Percentiles rank a stretch among this genome's conserved stretches.
These are phyloP conservation scores for Tetanocera ferruginea DNA, from an alignment of 2,888 invertebrate genomes.

Conservation along the genomic window DNA sequence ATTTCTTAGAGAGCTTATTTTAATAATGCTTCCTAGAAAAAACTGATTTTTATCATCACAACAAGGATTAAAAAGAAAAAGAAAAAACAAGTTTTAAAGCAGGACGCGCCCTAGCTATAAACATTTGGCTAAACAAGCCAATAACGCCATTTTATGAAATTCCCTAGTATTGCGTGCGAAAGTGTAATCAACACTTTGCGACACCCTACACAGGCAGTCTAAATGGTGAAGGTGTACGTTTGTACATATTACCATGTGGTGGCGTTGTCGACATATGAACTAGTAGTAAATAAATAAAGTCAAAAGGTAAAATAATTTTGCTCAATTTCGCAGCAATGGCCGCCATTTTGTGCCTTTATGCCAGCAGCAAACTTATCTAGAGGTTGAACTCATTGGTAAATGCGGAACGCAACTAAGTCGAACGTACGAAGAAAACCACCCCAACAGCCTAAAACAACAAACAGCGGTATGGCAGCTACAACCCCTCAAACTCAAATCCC, in stretches of 20 bases:
- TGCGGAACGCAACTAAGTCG: neutral
- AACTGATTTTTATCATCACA: no score
- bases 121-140: neutral
- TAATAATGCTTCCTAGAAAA: no score
- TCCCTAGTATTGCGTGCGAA: conserved; percentile 13
- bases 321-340: conserved; percentile 12
- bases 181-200: neutral
- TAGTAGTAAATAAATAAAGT: neutral
- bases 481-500: neutral
- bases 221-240: neutral
- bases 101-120: no score
- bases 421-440: conserved; percentile 33
- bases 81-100: no score
- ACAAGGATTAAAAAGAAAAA: no score
- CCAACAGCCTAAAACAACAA: conserved; percentile 15
- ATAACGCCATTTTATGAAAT: conserved; percentile 10
- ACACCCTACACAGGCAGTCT: neutral
- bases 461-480: neutral
- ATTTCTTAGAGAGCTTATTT: no score
- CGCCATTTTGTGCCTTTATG: conserved; percentile 12
- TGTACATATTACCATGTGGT: no score
- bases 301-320: neutral
- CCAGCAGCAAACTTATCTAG: neutral
- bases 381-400: neutral
- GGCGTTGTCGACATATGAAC: neutral